Percentiles rank a stretch among this genome's conserved stretches.
Evolutionary conservation across 2,797 vertebrate genomes (phyloP).

Genomic region (Pelochelys cantorii): DNA sequence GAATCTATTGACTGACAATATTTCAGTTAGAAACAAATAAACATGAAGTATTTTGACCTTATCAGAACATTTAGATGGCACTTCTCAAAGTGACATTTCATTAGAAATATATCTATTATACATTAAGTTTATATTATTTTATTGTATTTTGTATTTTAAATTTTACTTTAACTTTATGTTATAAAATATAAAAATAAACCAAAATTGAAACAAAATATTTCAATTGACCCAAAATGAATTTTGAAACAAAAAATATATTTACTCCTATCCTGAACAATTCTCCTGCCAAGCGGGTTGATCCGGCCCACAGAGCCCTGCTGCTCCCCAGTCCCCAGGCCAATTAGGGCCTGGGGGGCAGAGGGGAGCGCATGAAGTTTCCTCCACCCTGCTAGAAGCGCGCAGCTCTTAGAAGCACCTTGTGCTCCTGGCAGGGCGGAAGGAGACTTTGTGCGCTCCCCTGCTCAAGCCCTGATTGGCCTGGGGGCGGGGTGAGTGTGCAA

Average conservation of each 20-base stretch:
- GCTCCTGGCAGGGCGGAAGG: too few relatives aligned
- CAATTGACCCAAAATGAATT: background rate
- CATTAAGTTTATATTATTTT: background rate
- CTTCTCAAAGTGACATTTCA: background rate
- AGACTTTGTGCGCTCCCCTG: too few relatives aligned
- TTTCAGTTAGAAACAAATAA: background rate
- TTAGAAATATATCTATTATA: background rate
- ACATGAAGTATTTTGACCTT: background rate
- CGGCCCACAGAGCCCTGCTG: too few relatives aligned
- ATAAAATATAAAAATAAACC: background rate
- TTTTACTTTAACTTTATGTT: background rate
- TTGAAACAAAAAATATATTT: background rate
- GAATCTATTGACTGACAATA: background rate
- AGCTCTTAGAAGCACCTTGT: too few relatives aligned
- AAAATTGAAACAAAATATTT: background rate
- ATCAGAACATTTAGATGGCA: background rate
- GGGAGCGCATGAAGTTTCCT: too few relatives aligned
- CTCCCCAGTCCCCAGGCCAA: too few relatives aligned
- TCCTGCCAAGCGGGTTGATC: background rate
- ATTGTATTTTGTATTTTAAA: background rate
- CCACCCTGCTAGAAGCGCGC: too few relatives aligned
- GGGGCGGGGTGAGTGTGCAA: too few relatives aligned
- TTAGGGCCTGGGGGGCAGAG: too few relatives aligned
- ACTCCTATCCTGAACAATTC: background rate
- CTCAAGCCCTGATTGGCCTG: too few relatives aligned